Conservation (phyloP, 1,140 invertebrate genomes). For the Linepithema humile region DNA sequence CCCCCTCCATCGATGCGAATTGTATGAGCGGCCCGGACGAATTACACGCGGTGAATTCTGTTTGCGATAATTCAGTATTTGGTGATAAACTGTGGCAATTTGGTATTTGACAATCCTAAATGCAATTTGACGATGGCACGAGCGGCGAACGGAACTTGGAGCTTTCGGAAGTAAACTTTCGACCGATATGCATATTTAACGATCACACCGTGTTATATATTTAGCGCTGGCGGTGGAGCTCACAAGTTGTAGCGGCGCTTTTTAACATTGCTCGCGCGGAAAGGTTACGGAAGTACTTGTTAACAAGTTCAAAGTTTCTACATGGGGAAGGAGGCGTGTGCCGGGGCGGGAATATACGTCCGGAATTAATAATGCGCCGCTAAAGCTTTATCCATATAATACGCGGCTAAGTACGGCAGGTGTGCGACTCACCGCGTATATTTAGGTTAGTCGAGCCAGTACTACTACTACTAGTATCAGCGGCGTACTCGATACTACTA, state of each 20-base stretch:
- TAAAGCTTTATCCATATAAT: conserved; percentile 62
- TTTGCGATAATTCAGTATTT: background rate
- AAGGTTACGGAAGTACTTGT: conserved; percentile 56
- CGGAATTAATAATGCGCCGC: conserved; percentile 64
- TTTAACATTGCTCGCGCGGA: conserved; percentile 46
- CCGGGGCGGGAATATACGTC: conserved; percentile 39
- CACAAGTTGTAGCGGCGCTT: conserved; percentile 42
- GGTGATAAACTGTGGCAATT: background rate
- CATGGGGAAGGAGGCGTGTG: background rate
- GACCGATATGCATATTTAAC: conserved; percentile 39
- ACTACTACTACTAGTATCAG: background rate
- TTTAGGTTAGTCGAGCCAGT: conserved; percentile 53
- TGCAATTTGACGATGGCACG: background rate
- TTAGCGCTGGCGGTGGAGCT: conserved; percentile 16
- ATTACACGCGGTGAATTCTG: background rate
- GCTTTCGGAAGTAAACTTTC: conserved; percentile 15
- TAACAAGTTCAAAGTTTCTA: conserved; percentile 52
- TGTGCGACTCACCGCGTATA: conserved; percentile 50
- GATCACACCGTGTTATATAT: conserved; percentile 12
- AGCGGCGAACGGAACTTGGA: background rate
- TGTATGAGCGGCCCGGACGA: conserved; percentile 12
- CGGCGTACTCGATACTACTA: conserved; percentile 1
- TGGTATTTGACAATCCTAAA: too few relatives aligned
- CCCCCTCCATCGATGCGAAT: background rate
- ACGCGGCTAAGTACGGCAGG: conserved; percentile 56